A percentile compares a stretch with the other conserved stretches of the same genome.
Conservation (phyloP, 1,140 invertebrate genomes). For the Batillaria attramentaria region DNA sequence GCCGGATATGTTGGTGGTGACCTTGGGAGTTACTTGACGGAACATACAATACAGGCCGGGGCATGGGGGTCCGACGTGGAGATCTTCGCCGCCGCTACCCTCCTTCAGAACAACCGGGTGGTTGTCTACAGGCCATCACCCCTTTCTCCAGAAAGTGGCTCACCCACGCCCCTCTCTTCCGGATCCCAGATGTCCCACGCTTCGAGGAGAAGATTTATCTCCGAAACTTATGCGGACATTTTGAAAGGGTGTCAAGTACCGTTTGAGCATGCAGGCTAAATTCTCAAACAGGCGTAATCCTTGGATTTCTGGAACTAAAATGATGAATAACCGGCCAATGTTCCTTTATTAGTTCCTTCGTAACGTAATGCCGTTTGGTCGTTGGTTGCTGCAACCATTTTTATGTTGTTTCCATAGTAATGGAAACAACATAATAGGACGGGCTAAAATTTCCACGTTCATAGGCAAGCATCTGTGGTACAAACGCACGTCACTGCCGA, state of each 20-base stretch:
- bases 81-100: slow-evolving; percentile 18
- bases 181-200: slow-evolving; percentile 23
- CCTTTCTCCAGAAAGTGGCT: slow-evolving; percentile 16
- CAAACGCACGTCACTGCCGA: no score
- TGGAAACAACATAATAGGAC: no score
- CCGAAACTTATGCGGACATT: slow-evolving; percentile 23
- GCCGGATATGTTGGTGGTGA: slow-evolving; percentile 22
- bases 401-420: no score
- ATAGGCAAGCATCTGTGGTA: no score
- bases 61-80: slow-evolving; percentile 18
- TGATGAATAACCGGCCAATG: no score
- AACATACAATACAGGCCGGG: slow-evolving; percentile 15
- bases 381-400: no score
- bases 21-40: slow-evolving; percentile 13
- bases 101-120: no score
- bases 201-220: slow-evolving; percentile 20
- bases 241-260: slow-evolving; percentile 24
- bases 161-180: slow-evolving; percentile 13
- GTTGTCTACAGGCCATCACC: no score
- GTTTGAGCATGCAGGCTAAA: slow-evolving; percentile 23
- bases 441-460: no score
- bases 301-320: slow-evolving; percentile 25
- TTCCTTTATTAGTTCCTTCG: no score
- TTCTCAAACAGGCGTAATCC: slow-evolving; percentile 21
- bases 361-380: no score